Base-by-base conservation (phyloP, 2,797 vertebrate species). In the Parauchenoglanis punctatus region DNA sequence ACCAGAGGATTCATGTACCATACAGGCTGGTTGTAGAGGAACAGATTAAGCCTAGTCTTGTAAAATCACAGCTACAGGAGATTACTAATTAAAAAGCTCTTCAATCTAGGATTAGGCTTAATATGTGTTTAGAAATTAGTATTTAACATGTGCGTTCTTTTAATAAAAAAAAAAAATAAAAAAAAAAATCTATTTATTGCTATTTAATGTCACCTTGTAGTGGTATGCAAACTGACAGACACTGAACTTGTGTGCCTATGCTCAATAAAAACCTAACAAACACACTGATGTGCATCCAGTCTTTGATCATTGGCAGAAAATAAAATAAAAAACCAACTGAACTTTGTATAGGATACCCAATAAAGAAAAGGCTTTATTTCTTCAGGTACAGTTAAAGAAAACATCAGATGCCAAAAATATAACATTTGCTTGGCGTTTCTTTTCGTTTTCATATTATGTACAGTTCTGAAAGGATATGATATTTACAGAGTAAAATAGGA, bases 351-450 rank as follows among this genome's bases (percentile, higher is more conserved):
- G 87, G 90, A 92, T 95, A 93, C 88, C 94, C 94, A 94, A 94
- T 88, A 91, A 92, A 95, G 92, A 94, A 93, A 94, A 90, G 67
- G 93, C 95, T 92, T 92, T 95, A 96, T 96, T 96, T 95, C 92
- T 95, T 92, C 95, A 95, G 94, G 95, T 96, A 96, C 95, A 94
- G 91, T 96, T 95, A 96, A 96, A 95, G 95, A 96, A 96, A 96
- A 96, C 94, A 95, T 95, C 93, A 93, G 93, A 95, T 95, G 95
- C 95, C 94, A 95, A 96, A 96, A 96, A 96, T 96, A 96, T 96
- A 96, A 94, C 95, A 93, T 96, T 96, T 95, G 94, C 94, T 96
- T 93, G 94, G 94, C 95, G 93, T 87, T 94, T 95, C 93, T 96
- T 92, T 96, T 95, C 92, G 93, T 94, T 95, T 96, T 95, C 93